These are phyloP conservation scores for Scelioninae gen. 2 DNA, from an alignment of 2,888 invertebrate species.

Conservation along the genomic window DNA sequence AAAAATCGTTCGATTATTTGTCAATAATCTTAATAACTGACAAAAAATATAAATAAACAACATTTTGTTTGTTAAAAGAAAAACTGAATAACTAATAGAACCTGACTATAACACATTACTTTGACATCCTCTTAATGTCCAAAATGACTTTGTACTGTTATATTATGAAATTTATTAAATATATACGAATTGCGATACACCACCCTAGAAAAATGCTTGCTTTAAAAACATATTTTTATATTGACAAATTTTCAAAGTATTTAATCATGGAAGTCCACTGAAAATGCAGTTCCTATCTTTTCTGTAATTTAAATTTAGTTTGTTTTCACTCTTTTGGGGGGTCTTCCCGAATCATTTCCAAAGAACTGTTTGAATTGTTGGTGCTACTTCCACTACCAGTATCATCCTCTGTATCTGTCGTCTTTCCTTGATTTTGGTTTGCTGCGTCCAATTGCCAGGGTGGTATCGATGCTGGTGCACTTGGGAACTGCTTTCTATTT, in stretches of 20 bases:
- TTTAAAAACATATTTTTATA: slow-evolving; percentile 29
- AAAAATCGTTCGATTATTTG: too few relatives aligned
- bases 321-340: slow-evolving; percentile 68
- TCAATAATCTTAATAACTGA: too few relatives aligned
- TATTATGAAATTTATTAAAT: slow-evolving; percentile 59
- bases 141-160: slow-evolving; percentile 44
- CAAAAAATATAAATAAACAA: too few relatives aligned
- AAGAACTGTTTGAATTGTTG: slow-evolving; percentile 75
- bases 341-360: slow-evolving; percentile 76
- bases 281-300: neutral
- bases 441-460: slow-evolving; percentile 84
- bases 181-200: slow-evolving; percentile 57
- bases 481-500: slow-evolving; percentile 86
- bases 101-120: too few relatives aligned
- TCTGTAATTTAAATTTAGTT: neutral
- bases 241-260: slow-evolving; percentile 39
- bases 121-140: too few relatives aligned
- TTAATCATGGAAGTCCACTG: slow-evolving; percentile 37
- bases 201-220: slow-evolving; percentile 41
- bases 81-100: too few relatives aligned
- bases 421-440: slow-evolving; percentile 69
- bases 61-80: too few relatives aligned
- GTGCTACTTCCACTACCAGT: slow-evolving; percentile 75
- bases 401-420: slow-evolving; percentile 72
- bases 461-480: slow-evolving; percentile 83